Base-by-base conservation (phyloP, 2,113 vertebrate genomes). In the Indri indri region DNA sequence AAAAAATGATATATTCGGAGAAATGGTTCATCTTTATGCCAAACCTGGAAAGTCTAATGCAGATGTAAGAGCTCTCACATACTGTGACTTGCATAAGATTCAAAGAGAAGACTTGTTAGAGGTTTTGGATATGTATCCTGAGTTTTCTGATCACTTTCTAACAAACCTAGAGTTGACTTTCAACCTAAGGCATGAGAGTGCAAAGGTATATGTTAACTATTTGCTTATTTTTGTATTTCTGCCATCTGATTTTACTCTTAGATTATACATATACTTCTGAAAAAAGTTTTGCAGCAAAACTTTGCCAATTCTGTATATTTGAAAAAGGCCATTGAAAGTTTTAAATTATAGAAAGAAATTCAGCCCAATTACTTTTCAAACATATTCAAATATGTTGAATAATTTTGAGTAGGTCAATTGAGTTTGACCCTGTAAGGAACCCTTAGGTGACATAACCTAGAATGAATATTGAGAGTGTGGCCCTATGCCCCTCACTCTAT, bases 1-100 rank as follows among this genome's bases (percentile, higher is more conserved):
- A 50, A 99, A 99, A 99, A 99, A 99, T 92, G 99, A 99, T 98
- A 99, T 99, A 97, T 99, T 99, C 98, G 99, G 99, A 97, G 99
- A 99, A 98, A 99, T 99, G 99, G 99, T 99, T 94, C 99, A 99
- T 97, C 99, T 99, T 74, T 99, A 99, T 92, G 99, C 99, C 97
- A 99, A 99, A 98, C 99, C 99, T 79, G 99, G 99, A 57, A 99
- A 99, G 97, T 99, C 99, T 66, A 99, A 99, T 3, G 99, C 99
- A 89, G 99, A 99, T 45, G 99, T 99, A 71, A 99, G 99, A 98
- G 99, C 99, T 22, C 98, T 99, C 97, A 99, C 99, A 20, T 99
- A 99, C 98, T 99, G 99, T 97, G 99, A 99, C 96, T 98, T 99
- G 98, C 99, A 99, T 98, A 99, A 99, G 81, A 99, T 99, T 94